phyloP scores from a whole-genome alignment of 2,888 invertebrate species.

The Epinotia brunnichana region DNA sequence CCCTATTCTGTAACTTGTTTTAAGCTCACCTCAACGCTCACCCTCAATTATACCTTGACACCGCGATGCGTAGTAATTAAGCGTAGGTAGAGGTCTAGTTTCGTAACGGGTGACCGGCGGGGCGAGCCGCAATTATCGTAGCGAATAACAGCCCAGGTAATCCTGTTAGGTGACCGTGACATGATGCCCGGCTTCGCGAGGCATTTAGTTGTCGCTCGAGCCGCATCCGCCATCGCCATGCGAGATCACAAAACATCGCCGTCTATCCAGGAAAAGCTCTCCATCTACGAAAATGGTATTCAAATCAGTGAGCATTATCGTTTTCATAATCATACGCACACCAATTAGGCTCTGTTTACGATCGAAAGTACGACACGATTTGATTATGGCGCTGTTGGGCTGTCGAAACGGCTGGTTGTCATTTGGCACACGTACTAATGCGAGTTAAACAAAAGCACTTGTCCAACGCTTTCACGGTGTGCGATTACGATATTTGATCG shows the following conservation, averaged over 20 bases:
- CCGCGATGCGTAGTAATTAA: no score
- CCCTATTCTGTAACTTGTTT: no score
- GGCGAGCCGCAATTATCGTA: no score
- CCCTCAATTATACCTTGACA: no score
- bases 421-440: constrained; percentile 75
- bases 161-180: constrained; percentile 84
- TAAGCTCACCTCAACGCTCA: no score
- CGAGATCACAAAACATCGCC: constrained; percentile 78
- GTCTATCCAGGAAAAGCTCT: constrained; percentile 80
- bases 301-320: constrained; percentile 56
- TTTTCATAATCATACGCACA: constrained; percentile 48
- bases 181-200: constrained; percentile 79
- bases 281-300: constrained; percentile 82
- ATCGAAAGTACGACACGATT: constrained; percentile 69
- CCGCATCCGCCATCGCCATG: constrained; percentile 72
- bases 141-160: constrained; percentile 70
- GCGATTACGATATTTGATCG: constrained; percentile 72
- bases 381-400: constrained; percentile 53
- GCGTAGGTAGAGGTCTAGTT: no score
- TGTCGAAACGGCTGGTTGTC: constrained; percentile 74
- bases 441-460: constrained; percentile 72
- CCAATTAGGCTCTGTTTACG: constrained; percentile 59
- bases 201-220: constrained; percentile 67
- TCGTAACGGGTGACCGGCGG: no score
- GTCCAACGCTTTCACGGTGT: constrained; percentile 75